Base-by-base conservation (phyloP, 1,140 invertebrate species). In the Ceratina calcarata region DNA sequence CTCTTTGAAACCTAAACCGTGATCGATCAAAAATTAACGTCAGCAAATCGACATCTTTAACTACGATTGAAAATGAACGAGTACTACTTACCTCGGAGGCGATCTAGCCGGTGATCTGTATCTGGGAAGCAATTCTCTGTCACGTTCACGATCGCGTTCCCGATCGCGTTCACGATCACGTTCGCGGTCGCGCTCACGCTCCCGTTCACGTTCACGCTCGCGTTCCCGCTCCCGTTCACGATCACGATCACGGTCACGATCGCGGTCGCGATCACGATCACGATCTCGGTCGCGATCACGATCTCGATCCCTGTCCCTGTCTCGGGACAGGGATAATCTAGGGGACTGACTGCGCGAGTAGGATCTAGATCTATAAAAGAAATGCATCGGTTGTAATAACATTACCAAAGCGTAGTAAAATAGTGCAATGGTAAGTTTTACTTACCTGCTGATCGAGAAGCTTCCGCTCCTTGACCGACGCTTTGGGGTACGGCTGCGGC, bases 381-480 rank as follows among this genome's bases (percentile, higher is more conserved):
- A 22, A 62, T 60, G 1, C 12, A 13, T 67, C 1, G 32, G 20
- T 24, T 2, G 57, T 51, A 22, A 27, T 10, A 45, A 45, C 37
- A 10, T 45, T 10, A 10, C 8, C 37, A 10, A 45, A 10, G 3
- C 2, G 27, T 15, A n/a, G 4, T 45, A 1, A 83, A 83, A 60
- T 68, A 18, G 0, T 55, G 0, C 37, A 45, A 10, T 3, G 1
- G 16, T 66, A 73, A 73, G 10, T 74, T 51, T n/a, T n/a, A 76
- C 86, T 83, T 89, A 94, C 94, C 94, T 93, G 91, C 94, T 94
- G 2, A 94, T 93, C 20, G 94, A 94, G 60, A 93, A 93, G 70
- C 92, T 92, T 13, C 93, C 90, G 51, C 93, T 93, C 64, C 92
- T 89, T 12, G 92, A 92, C 83, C 91, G 89, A 78, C 92, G 87